A percentile compares a stretch with the other conserved stretches of the same genome.
phyloP scores from a whole-genome alignment of 2,888 invertebrate species.

The Drosophila planitibia region DNA sequence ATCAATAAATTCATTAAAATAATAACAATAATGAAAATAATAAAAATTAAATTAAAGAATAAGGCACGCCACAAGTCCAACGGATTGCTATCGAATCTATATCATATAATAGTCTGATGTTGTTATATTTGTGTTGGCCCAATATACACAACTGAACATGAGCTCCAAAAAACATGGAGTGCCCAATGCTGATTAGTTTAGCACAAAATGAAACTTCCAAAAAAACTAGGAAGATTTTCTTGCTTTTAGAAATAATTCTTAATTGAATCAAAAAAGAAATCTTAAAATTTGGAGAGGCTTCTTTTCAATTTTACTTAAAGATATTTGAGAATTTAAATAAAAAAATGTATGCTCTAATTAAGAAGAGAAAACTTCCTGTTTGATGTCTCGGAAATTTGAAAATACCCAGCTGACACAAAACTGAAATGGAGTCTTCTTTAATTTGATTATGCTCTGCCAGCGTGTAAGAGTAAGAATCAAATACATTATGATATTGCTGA shows the following conservation, averaged over 20 bases:
- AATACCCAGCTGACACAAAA: too few species aligned
- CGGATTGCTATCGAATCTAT: not conserved
- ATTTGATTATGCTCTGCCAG: not conserved
- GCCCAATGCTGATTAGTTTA: too few species aligned
- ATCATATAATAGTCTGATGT: not conserved
- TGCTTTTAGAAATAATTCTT: not conserved
- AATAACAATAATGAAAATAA: slow-evolving; percentile 7
- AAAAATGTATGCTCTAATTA: not conserved
- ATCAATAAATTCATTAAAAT: slow-evolving; percentile 1
- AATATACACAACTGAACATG: not conserved
- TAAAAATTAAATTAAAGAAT: not conserved
- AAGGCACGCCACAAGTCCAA: not conserved
- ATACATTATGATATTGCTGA: not conserved
- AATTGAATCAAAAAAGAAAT: rapidly evolving
- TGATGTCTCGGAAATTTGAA: not conserved
- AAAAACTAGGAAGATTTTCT: not conserved
- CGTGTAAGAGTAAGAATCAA: not conserved
- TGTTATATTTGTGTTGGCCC: not conserved
- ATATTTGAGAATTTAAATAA: not conserved
- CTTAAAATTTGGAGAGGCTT: not conserved
- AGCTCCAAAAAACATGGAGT: too few species aligned
- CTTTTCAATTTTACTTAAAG: rapidly evolving
- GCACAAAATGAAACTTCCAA: too few species aligned
- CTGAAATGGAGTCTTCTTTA: not conserved
- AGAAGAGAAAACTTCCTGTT: rapidly evolving